Evolutionary conservation across 2,888 invertebrate species (phyloP), one percentile per base, ranked within the genome.

Genomic region (Drosophila ezoana): DNA sequence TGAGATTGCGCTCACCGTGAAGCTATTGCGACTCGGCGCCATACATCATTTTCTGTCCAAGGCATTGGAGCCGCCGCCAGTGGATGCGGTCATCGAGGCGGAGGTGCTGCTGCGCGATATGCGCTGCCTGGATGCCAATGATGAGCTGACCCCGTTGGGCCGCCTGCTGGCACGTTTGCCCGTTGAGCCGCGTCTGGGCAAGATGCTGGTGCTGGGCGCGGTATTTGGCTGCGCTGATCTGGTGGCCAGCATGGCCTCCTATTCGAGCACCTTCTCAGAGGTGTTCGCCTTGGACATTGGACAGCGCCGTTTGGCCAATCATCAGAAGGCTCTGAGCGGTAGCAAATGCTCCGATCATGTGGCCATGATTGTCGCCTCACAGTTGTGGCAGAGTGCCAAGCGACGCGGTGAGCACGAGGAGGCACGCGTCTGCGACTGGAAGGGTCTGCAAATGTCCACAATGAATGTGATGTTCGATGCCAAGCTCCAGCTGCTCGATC

Each of bases 11-110:
- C 93, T 99, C 56, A 96, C 97, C 41, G 97, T 98, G 61, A 98
- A 92, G 90, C 93, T 99, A 9, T 93, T 99, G 3, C 94, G 97
- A 2, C 93, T 99, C 5, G 99, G 99, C 53, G 95, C 96, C 23
- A 98, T 99, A 88, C 97, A 98, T 0, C 97, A 97, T 91, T 99
- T 99, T 93, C 93, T 99, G 64, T 97, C 98, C 20, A 99, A 99
- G 92, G 97, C 97, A 0, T 96, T 99, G 20, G 98, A 99, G 91
- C 98, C 99, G 0, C 99, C 99, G 40, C 99, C 99, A 14, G 94
- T 99, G 72, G 99, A 99, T 93, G 98, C 99, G 32, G 98, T 99
- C 13, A 98, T 99, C 81, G 99, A 99, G 91, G 99, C 99, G 0
- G 98, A 99, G 93, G 98, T 97, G 0, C 65, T 95, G 76, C 90